Evolutionary conservation across 2,888 invertebrate genomes (phyloP).

Genomic region (Microdon myrmicae): DNA sequence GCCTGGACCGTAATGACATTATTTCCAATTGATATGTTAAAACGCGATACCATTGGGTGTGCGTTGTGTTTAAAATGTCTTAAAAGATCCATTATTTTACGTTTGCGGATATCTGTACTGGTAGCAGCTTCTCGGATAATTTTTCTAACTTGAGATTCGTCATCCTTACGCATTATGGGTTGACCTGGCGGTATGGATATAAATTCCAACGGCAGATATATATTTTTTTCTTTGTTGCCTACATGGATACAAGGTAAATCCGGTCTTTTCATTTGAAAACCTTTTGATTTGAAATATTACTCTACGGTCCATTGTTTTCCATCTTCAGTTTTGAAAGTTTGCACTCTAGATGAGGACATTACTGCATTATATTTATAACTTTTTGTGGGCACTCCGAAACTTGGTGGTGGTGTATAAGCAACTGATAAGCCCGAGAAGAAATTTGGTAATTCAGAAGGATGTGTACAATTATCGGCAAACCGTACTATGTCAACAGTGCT

Average conservation of each 20-base stretch:
- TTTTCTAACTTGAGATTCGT: conserved; percentile 81
- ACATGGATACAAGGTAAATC: conserved; percentile 88
- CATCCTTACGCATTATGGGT: conserved; percentile 77
- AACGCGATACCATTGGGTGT: conserved; percentile 75
- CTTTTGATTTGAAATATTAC: conserved; percentile 58
- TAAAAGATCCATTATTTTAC: conserved; percentile 76
- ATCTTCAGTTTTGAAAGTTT: conserved; percentile 62
- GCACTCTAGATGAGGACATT: conserved; percentile 58
- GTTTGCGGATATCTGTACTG: conserved; percentile 78
- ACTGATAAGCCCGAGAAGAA: conserved; percentile 59
- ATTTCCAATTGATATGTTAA: conserved; percentile 81
- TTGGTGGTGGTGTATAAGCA: conserved; percentile 58
- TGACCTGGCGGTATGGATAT: conserved; percentile 84
- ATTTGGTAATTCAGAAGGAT: conserved; percentile 1
- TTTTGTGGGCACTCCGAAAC: conserved; percentile 55
- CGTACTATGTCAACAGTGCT: conserved; percentile 57
- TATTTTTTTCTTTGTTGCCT: conserved; percentile 74
- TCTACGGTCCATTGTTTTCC: conserved; percentile 65
- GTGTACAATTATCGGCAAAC: background rate
- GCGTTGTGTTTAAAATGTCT: conserved; percentile 57
- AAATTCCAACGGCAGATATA: conserved; percentile 86
- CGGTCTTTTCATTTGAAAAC: conserved; percentile 69
- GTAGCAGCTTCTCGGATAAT: conserved; percentile 92
- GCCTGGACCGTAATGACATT: conserved; percentile 82
- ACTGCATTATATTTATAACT: conserved; percentile 58